Base-by-base conservation (phyloP, 2,888 invertebrate genomes). In the Stenchaetothrips biformis region DNA sequence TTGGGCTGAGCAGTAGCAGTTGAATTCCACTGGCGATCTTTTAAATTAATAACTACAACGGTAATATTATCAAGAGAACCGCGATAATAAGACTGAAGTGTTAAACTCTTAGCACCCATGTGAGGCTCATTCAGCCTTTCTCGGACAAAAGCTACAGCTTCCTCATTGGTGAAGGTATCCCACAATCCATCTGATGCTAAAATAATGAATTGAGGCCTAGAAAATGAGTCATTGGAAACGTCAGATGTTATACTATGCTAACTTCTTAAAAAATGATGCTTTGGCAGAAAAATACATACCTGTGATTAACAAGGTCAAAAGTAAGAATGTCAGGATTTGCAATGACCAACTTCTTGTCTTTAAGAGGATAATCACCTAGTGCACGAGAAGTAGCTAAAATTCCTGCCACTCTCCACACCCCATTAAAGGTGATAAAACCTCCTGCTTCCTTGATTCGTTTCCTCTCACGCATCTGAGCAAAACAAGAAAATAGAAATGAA, bases 31-130 rank as follows among this genome's bases (percentile, higher is more conserved):
- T 82, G 81, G 83, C 87, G 88, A 86, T 92, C 90, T 85, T 89
- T 89, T 85, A 97, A 93, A 87, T 95, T 93, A 82, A 97, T 94
- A 81, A 98, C 91, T 87, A 98, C 90, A 81, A 98, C 96, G 77
- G 97, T 97, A 81, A 98, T 97, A 88, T 98, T 98, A 88, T 98
- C 98, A 82, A 95, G 91, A 2, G 97, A 97, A 77, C 97, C 97
- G 84, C 95, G 91, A 85, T 95, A 93, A 87, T 95, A 96, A 18
- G 98, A 96, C 87, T 97, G 95, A 83, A 96, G 89, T 37, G 95
- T 94, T 83, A 98, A 90, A 86, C 95, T 95, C 87, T 96, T 96
- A 80, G 98, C 97, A 82, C 97, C 97, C 88, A 91, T 95, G 86
- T 95, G 93, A 7, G 94, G 91, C 87, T 97, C 96, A 85, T 93